A percentile compares a stretch with the other conserved stretches of the same genome.
phyloP scores from a whole-genome alignment of 2,113 vertebrate genomes.

The Myrmophylax atrothorax region DNA sequence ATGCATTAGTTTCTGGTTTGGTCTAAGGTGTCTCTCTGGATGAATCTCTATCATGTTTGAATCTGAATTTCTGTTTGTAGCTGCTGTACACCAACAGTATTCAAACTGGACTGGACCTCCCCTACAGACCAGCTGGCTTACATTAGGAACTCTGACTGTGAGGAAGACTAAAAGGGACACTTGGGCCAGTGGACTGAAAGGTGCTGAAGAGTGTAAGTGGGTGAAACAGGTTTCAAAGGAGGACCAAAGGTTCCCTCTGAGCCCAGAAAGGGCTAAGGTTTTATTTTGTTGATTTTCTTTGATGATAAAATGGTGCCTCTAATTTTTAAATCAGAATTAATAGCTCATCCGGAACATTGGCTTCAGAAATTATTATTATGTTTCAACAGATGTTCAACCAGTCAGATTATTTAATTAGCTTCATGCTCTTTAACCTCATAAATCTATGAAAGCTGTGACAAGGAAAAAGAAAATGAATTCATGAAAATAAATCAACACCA shows the following conservation, averaged over 20 bases:
- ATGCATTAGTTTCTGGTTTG: neutral
- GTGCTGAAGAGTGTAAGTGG: neutral
- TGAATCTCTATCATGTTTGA: neutral
- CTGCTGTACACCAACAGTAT: neutral
- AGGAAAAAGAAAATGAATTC: slow-evolving; percentile 25
- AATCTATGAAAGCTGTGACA: slow-evolving; percentile 40
- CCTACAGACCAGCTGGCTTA: neutral
- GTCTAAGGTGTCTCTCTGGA: neutral
- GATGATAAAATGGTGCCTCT: neutral
- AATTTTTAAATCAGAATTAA: slow-evolving; percentile 53
- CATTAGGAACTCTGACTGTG: neutral
- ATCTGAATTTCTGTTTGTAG: neutral
- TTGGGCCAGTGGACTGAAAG: neutral
- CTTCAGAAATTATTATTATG: slow-evolving; percentile 23
- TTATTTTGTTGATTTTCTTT: neutral
- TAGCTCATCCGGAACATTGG: neutral
- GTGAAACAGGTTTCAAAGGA: neutral
- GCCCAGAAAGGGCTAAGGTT: neutral
- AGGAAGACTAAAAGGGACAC: neutral
- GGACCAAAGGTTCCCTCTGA: neutral
- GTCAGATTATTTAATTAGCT: slow-evolving; percentile 60
- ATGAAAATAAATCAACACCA: slow-evolving; percentile 29
- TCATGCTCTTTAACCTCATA: slow-evolving; percentile 49
- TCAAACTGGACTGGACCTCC: neutral
- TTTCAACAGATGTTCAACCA: slow-evolving; percentile 57